Percentiles rank a stretch among this genome's conserved stretches.
Evolutionary conservation across 2,888 invertebrate species (phyloP).

Genomic region (Diadegma fenestrale): DNA sequence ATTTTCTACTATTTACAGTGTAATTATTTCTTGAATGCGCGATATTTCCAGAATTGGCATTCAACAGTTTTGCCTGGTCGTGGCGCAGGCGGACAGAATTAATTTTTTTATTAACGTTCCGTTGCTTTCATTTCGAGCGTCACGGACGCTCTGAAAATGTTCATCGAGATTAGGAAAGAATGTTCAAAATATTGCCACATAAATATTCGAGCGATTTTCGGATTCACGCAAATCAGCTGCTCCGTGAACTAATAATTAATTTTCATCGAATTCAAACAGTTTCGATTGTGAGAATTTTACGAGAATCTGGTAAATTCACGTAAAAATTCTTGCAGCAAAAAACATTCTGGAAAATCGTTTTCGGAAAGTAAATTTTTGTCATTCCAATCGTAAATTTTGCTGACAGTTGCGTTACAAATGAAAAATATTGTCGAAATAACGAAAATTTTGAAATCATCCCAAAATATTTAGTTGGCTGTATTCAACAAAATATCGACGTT

Average conservation of each 20-base stretch:
- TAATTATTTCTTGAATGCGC: neutral
- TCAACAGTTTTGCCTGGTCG: slow-evolving; percentile 26
- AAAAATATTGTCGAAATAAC: too few relatives aligned
- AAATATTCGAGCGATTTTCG: neutral
- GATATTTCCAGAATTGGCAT: neutral
- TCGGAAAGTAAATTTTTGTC: too few relatives aligned
- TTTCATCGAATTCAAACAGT: neutral
- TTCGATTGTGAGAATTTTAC: neutral
- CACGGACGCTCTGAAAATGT: neutral
- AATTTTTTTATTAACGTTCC: neutral
- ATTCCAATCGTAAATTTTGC: too few relatives aligned
- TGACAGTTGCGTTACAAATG: too few relatives aligned
- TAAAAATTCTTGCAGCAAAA: too few relatives aligned
- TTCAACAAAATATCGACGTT: too few relatives aligned
- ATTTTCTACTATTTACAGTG: neutral
- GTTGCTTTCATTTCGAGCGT: neutral
- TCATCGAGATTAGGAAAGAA: neutral
- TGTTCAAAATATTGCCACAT: neutral
- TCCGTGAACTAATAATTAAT: neutral
- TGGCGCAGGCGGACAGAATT: neutral
- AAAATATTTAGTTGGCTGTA: too few relatives aligned
- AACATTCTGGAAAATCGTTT: too few relatives aligned
- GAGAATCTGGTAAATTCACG: too few relatives aligned
- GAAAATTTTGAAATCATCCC: too few relatives aligned
- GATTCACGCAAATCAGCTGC: neutral